These are phyloP conservation scores for Mesaphorura yosii DNA, from an alignment of 1,140 invertebrate genomes.

Conservation along the genomic window DNA sequence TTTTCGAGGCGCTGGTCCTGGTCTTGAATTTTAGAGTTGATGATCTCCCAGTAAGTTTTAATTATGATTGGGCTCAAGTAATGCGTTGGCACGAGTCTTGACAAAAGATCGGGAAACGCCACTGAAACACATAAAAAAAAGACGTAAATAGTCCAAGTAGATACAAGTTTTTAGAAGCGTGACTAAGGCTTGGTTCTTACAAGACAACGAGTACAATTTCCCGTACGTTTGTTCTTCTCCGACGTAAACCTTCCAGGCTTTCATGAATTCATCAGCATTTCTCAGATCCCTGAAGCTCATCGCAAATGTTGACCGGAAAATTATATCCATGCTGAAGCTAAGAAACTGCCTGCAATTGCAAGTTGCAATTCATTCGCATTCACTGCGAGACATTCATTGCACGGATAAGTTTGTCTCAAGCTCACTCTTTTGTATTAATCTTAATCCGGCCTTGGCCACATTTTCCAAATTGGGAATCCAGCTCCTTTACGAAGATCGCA, in stretches of 20 bases:
- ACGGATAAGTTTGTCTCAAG: background rate
- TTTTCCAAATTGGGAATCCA: background rate
- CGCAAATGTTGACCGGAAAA: background rate
- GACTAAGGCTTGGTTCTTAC: no score
- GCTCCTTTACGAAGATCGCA: background rate
- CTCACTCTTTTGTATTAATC: conserved; percentile 3
- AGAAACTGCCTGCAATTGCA: background rate
- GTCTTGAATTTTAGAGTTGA: background rate
- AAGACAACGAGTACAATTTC: conserved; percentile 1
- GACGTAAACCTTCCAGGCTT: background rate
- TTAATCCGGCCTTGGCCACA: background rate
- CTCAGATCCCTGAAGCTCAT: background rate
- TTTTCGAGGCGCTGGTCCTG: background rate
- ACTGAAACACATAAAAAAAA: no score
- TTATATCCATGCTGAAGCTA: conserved; percentile 5
- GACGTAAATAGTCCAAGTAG: no score
- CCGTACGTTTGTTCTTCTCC: background rate
- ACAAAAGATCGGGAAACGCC: conserved; percentile 1
- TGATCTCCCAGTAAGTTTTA: background rate
- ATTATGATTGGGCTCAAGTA: background rate
- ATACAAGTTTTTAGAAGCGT: background rate
- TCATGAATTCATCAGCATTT: background rate
- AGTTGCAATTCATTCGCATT: background rate
- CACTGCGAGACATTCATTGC: background rate
- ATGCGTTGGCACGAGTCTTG: conserved; percentile 5